Evolutionary conservation across 2,113 vertebrate genomes (phyloP), one percentile per base, ranked within the genome.

Genomic region (Tetrao urogallus): DNA sequence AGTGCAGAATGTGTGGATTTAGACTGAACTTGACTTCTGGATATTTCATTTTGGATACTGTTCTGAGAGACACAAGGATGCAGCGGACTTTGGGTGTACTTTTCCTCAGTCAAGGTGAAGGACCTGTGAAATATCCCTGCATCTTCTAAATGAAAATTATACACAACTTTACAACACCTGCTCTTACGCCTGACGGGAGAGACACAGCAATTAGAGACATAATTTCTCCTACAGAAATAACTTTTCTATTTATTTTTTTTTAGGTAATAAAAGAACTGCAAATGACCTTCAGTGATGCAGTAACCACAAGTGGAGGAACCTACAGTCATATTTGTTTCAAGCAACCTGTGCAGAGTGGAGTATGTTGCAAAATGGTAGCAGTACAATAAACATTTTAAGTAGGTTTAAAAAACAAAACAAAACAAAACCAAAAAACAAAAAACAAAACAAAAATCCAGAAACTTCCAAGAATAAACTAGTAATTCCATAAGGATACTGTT

Each of bases 201-300:
- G 40, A 47, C 2, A 42, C 42, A 52, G 38, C 0, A 0, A 8
- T 66, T 85, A 52, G 38, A 7, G 8, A 7, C 40, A 25, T 5
- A 4, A 30, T 22, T 73, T 72, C 42, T 74, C 7, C 17, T 63
- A 8, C 42, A 7, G 77, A 92, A 78, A 63, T 75, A 71, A 6
- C 13, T 16, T 10, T 22, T 20, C 18, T 36, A 1, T 6, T 5
- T 56, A 57, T 34, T 52, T 10, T 8, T 47, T 52, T 8, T 54
- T 7, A 50, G 5, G 3, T 30, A 63, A 79, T 47, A 79, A 21
- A 4, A 10, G 8, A 34, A 67, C 63, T 80, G 16, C 14, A 84
- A 64, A 60, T 72, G 3, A 25, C 9, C 7, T 20, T n/a, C 18
- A n/a, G 3, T 57, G 25, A 61, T 1, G 1, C 8, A 65, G 28